A percentile compares a stretch with the other conserved stretches of the same genome.
Conservation (phyloP, 2,113 vertebrate species). For the Connochaetes taurinus region DNA sequence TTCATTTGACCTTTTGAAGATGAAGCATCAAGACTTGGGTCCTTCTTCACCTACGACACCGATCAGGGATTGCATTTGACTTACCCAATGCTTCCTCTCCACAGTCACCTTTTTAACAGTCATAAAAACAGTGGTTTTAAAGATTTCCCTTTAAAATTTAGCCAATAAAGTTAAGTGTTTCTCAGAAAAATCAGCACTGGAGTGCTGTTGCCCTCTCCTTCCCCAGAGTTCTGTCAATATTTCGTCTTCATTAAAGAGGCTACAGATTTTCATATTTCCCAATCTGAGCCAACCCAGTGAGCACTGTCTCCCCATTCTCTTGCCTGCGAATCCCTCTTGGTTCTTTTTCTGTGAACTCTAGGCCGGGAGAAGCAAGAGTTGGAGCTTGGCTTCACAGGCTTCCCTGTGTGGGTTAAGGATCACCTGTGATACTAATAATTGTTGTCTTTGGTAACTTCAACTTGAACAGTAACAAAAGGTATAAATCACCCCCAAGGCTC, state of each 20-base stretch:
- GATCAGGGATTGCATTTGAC: neutral
- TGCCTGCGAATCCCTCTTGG: accelerated
- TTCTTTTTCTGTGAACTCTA: neutral
- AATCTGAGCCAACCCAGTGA: neutral
- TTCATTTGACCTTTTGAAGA: neutral
- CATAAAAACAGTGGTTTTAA: constrained; percentile 17
- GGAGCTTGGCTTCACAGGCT: neutral
- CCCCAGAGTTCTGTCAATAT: neutral
- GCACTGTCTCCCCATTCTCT: neutral
- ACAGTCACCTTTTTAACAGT: neutral
- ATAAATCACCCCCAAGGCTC: constrained; percentile 72
- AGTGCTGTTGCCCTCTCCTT: neutral
- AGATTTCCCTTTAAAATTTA: constrained; percentile 26
- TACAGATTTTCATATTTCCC: neutral
- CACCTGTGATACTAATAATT: constrained; percentile 72
- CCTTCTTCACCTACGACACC: neutral
- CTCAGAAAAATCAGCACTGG: constrained; percentile 6
- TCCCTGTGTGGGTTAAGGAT: constrained; percentile 24
- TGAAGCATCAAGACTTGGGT: neutral
- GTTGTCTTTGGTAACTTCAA: constrained; percentile 73
- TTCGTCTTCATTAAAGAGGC: neutral
- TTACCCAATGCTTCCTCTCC: neutral
- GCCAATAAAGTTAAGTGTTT: constrained; percentile 12
- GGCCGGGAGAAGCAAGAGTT: neutral
- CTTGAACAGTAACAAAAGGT: constrained; percentile 71